Evolutionary conservation across 2,797 vertebrate genomes (phyloP).

Genomic region (Caiman crocodilus): DNA sequence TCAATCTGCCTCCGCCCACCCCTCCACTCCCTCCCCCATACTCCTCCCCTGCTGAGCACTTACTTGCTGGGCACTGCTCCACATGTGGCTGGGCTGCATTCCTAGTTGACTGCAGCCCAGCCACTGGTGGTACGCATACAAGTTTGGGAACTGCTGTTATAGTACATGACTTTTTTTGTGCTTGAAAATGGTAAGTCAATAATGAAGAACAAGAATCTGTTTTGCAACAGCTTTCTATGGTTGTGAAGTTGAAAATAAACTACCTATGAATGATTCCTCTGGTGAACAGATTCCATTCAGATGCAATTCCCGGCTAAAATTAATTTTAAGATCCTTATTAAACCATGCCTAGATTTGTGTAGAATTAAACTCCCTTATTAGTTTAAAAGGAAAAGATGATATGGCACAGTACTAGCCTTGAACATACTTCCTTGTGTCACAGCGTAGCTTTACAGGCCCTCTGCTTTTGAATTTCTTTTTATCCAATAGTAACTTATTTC

Average conservation of each 20-base stretch:
- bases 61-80: no score
- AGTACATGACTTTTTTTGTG: not conserved
- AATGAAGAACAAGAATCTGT: not conserved
- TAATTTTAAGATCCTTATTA: not conserved
- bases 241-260: constrained; percentile 39
- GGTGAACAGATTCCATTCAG: not conserved
- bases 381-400: not conserved
- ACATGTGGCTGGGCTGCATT: no score
- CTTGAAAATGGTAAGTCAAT: not conserved
- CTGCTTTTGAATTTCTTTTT: no score
- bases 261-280: not conserved
- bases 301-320: not conserved
- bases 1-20: no score
- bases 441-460: no score
- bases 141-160: not conserved
- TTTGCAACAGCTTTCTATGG: not conserved
- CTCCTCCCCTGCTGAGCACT: no score
- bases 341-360: not conserved
- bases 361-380: not conserved
- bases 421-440: not conserved
- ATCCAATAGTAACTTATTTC: no score
- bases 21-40: no score
- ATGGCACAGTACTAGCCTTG: not conserved
- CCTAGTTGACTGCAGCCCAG: no score
- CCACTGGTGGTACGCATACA: no score